These are phyloP conservation scores for Caenorhabditis latens DNA, from an alignment of 1,140 invertebrate genomes.

Conservation along the genomic window DNA sequence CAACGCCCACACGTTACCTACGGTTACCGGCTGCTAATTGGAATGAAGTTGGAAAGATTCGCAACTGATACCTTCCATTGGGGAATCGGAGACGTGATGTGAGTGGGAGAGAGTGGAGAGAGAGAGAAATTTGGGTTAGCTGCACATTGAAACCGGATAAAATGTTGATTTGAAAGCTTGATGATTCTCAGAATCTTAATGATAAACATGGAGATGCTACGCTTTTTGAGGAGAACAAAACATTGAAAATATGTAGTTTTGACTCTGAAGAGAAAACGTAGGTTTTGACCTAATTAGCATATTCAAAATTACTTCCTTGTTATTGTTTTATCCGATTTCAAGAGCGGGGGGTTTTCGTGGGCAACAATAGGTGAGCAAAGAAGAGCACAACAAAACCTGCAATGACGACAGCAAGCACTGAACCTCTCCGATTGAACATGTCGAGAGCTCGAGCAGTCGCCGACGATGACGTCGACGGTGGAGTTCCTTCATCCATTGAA, in stretches of 20 bases:
- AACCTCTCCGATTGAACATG: conserved; percentile 65
- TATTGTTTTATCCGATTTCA: conserved; percentile 41
- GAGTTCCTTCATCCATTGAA: conserved; percentile 49
- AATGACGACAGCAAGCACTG: conserved; percentile 65
- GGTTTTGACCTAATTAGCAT: neutral
- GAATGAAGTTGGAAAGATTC: neutral
- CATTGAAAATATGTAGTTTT: no score
- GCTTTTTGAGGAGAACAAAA: no score
- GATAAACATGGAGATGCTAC: neutral
- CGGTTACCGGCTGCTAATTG: conserved; percentile 40
- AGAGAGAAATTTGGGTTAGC: conserved; percentile 15
- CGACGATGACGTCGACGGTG: conserved; percentile 48
- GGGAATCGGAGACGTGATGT: conserved; percentile 10
- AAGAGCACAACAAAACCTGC: conserved; percentile 60
- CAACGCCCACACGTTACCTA: conserved; percentile 46
- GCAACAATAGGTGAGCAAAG: conserved; percentile 43
- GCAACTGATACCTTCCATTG: conserved; percentile 10
- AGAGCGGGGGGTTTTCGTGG: neutral
- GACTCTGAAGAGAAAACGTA: neutral
- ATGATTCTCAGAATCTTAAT: neutral
- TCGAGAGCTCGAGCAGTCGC: conserved; percentile 61
- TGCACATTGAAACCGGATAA: neutral
- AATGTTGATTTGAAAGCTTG: neutral
- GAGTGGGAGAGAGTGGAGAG: neutral
- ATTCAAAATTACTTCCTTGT: conserved; percentile 1